A percentile compares a stretch with the other conserved stretches of the same genome.
These are phyloP conservation scores for Eristalis intricaria DNA, from an alignment of 2,888 invertebrate genomes.

Conservation along the genomic window DNA sequence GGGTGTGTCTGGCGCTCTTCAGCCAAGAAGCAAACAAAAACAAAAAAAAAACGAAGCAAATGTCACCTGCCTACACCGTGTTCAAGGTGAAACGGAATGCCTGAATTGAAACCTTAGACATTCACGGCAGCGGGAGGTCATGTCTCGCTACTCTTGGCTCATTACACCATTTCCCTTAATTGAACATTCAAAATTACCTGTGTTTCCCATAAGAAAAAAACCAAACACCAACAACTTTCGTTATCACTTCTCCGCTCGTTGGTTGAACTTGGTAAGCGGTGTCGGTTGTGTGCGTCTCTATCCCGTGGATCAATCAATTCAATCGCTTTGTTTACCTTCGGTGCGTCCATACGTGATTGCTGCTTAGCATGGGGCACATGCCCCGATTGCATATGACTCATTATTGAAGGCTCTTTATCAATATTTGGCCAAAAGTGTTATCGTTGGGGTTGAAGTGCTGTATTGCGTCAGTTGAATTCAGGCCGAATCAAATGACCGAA, in stretches of 20 bases:
- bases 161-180: background rate
- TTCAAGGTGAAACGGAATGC: background rate
- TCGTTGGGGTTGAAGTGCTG: background rate
- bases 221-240: conserved; percentile 4
- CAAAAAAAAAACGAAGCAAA: background rate
- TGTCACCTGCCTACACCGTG: background rate
- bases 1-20: background rate
- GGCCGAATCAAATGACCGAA: too few species aligned
- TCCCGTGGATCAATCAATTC: conserved; percentile 3
- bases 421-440: background rate
- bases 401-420: background rate
- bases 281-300: background rate
- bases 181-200: background rate
- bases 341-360: background rate
- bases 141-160: conserved; percentile 5
- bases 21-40: background rate
- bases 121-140: background rate
- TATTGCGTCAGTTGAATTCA: background rate
- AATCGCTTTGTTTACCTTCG: conserved; percentile 22
- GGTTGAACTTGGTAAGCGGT: background rate
- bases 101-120: background rate
- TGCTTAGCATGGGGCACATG: background rate
- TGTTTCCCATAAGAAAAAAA: background rate
- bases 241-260: background rate
- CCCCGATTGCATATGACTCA: background rate